Evolutionary conservation across 2,797 vertebrate genomes (phyloP), one percentile per base, ranked within the genome.

Genomic region (Anguilla anguilla): DNA sequence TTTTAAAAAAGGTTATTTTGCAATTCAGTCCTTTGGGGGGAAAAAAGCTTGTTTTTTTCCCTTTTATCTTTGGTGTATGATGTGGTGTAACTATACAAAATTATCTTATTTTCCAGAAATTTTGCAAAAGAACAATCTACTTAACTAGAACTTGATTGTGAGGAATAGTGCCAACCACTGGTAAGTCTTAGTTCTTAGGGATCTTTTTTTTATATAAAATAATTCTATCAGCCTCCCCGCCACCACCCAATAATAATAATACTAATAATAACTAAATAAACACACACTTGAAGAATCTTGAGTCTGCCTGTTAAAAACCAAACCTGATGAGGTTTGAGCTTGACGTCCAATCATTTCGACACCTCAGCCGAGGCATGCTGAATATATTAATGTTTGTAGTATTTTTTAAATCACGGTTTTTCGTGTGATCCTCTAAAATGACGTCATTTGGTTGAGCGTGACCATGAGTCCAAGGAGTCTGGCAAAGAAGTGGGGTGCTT

Each of bases 111-210:
- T 77, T 15, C 28, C 69, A 35, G 35, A 39, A 11, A 74, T 74
- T 11, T 74, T 39, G 6, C 35, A 81, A 2, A 49, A 81, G 25
- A n/a, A 49, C 1, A 25, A 46, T 43, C 39, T 25, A 49, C 2
- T 81, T 22, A 35, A 67, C 61, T n/a, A 25, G 61, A 77, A 77
- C 72, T 39, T 77, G 74, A 77, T 77, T 77, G 35, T 77, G 74
- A 77, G 11, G 4, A 19, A 3, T 11, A 77, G 35, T 39, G 3
- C 6, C 39, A 77, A 77, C 35, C 13, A 43, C 74, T 77, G 74
- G 35, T 15, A 39, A 77, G 31, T 19, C 11, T 77, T 6, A 5
- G 74, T 39, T 43, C 35, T 17, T 1, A 39, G 17, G 10, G 28
- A 31, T 74, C 69, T 39, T 74, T 67, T 67, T 64, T 74, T 15